phyloP scores from a whole-genome alignment of 2,888 invertebrate species.

The Coenonympha glycerion region DNA sequence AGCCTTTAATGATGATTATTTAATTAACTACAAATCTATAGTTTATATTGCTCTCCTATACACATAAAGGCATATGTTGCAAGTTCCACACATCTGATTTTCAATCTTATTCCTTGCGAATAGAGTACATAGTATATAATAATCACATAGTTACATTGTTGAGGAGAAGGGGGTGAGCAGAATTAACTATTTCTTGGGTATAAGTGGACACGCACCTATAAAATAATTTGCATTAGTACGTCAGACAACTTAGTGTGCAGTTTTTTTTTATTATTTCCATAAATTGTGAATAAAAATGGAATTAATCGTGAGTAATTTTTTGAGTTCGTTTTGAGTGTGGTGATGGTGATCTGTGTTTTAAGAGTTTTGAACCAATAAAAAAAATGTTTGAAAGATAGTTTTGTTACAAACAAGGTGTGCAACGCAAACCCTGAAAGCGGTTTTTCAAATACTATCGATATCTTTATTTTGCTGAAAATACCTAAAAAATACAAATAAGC shows the following conservation, averaged over 20 bases:
- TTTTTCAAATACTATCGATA: too few species aligned
- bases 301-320: slow-evolving; percentile 40
- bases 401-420: too few species aligned
- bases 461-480: too few species aligned
- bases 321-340: slow-evolving; percentile 17
- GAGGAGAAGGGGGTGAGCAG: slow-evolving; percentile 33
- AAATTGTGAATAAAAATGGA: slow-evolving; percentile 32
- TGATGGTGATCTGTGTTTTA: slow-evolving; percentile 9
- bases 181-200: slow-evolving; percentile 60
- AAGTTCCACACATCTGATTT: not conserved
- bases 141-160: not conserved
- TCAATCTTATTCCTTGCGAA: not conserved
- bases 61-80: not conserved
- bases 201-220: slow-evolving; percentile 45
- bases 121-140: not conserved
- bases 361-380: not conserved
- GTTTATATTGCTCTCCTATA: not conserved
- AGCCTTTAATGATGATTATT: too few species aligned
- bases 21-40: not conserved
- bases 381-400: not conserved
- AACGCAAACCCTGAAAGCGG: too few species aligned
- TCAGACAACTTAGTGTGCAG: slow-evolving; percentile 24
- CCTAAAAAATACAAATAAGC: too few species aligned
- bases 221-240: slow-evolving; percentile 46
- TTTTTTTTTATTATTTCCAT: slow-evolving; percentile 20